A percentile compares a stretch with the other conserved stretches of the same genome.
Evolutionary conservation across 2,888 invertebrate genomes (phyloP).

Genomic region (Choreutis nemorana): DNA sequence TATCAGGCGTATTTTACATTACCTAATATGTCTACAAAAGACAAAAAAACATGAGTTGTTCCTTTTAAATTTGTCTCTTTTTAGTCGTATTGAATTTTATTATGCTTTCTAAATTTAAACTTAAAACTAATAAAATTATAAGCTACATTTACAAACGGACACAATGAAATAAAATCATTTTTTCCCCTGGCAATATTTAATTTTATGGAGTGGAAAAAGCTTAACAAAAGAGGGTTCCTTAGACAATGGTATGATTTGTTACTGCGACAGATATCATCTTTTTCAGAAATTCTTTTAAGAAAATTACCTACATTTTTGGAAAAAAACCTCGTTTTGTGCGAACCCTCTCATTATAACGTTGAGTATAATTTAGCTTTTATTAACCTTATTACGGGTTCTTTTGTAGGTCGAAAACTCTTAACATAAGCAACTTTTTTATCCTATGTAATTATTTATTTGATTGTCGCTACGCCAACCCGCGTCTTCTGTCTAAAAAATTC

Average conservation of each 20-base stretch:
- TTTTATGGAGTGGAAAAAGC: constrained; percentile 55
- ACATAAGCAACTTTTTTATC: too few species aligned
- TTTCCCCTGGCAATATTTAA: constrained; percentile 42
- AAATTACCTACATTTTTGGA: constrained; percentile 13
- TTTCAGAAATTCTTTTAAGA: constrained; percentile 22
- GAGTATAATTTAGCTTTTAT: constrained; percentile 24
- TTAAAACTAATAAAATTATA: too few species aligned
- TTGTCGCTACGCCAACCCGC: too few species aligned
- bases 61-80: constrained; percentile 1
- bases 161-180: constrained; percentile 37
- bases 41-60: background rate
- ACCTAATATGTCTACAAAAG: background rate
- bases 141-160: too few species aligned
- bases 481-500: too few species aligned
- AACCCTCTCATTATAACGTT: constrained; percentile 13
- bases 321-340: constrained; percentile 22
- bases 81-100: background rate
- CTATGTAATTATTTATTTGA: too few species aligned
- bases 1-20: too few species aligned
- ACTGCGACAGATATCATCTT: constrained; percentile 32
- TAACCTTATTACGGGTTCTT: constrained; percentile 26
- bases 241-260: constrained; percentile 55
- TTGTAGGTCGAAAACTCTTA: too few species aligned
- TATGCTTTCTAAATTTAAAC: too few species aligned
- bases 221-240: constrained; percentile 23